Conservation (phyloP, 2,888 invertebrate species). For the Agriotes lineatus region DNA sequence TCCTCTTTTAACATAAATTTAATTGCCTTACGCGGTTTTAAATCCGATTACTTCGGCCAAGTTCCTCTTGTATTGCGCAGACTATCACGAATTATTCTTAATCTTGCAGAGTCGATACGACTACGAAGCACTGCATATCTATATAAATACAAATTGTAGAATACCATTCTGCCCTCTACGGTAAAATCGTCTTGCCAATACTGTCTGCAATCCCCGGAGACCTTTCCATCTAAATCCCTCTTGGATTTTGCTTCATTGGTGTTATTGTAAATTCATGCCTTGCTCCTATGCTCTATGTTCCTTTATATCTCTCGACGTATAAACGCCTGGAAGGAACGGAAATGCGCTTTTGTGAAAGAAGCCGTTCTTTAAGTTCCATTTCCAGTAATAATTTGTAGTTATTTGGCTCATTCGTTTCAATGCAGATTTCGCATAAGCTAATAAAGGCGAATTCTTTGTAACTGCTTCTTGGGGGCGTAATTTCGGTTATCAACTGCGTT, state of each 20-base stretch:
- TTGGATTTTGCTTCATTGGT: slow-evolving; percentile 15
- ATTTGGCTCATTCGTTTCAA: no score
- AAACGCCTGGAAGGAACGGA: background rate
- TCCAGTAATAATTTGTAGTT: no score
- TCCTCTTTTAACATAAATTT: background rate
- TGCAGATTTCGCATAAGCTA: no score
- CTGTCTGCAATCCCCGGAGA: background rate
- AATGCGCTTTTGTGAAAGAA: background rate
- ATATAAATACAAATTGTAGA: slow-evolving; percentile 4
- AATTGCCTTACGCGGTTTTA: no score
- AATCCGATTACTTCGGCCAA: no score
- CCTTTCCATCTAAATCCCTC: slow-evolving; percentile 17
- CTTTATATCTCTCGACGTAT: background rate
- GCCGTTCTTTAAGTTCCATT: no score
- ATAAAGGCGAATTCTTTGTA: no score
- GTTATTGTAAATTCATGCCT: slow-evolving; percentile 17
- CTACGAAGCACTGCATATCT: background rate
- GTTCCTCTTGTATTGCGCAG: no score
- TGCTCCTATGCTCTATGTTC: background rate
- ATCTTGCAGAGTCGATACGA: no score
- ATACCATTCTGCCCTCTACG: slow-evolving; percentile 2
- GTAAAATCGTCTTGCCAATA: slow-evolving; percentile 13
- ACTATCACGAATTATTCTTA: no score
- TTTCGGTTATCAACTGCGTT: background rate
- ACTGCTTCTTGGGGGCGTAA: no score